Percentiles rank a stretch among this genome's conserved stretches.
Evolutionary conservation across 2,888 invertebrate species (phyloP).

Genomic region (Agrilus cyanescens): DNA sequence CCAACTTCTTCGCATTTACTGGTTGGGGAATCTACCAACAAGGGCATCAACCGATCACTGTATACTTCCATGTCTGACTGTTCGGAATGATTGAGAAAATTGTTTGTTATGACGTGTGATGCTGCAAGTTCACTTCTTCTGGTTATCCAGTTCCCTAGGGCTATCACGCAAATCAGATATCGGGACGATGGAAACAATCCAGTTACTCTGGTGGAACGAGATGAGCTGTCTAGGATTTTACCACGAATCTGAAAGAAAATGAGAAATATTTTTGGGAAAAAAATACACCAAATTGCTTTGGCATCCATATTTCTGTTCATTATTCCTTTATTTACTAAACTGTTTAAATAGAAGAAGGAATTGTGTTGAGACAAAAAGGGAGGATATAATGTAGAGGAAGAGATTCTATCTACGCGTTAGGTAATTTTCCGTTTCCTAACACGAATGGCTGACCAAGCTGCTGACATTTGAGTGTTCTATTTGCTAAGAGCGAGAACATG

Average conservation of each 20-base stretch:
- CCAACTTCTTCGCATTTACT: conserved; percentile 67
- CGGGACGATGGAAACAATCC: conserved; percentile 67
- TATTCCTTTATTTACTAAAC: too few species aligned
- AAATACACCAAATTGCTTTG: too few species aligned
- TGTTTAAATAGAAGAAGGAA: too few species aligned
- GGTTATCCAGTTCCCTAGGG: conserved; percentile 64
- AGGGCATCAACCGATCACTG: conserved; percentile 42
- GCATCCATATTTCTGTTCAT: too few species aligned
- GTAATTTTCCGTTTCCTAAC: too few species aligned
- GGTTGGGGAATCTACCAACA: conserved; percentile 56
- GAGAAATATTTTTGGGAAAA: too few species aligned
- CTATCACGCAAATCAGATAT: conserved; percentile 79
- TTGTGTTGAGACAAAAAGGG: too few species aligned
- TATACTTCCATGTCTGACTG: conserved; percentile 37
- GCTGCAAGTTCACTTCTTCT: conserved; percentile 42
- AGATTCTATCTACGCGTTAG: too few species aligned
- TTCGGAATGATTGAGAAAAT: conserved; percentile 41
- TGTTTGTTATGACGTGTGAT: conserved; percentile 26
- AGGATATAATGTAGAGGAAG: too few species aligned
- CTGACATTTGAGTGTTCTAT: too few species aligned
- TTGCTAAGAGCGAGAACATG: too few species aligned
- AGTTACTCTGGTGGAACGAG: conserved; percentile 61
- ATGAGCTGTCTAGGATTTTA: conserved; percentile 59
- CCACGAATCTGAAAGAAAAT: conserved; percentile 54
- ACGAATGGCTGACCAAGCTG: too few species aligned